Conservation (phyloP, 2,113 vertebrate genomes). For the Forbesichthys agassizii region DNA sequence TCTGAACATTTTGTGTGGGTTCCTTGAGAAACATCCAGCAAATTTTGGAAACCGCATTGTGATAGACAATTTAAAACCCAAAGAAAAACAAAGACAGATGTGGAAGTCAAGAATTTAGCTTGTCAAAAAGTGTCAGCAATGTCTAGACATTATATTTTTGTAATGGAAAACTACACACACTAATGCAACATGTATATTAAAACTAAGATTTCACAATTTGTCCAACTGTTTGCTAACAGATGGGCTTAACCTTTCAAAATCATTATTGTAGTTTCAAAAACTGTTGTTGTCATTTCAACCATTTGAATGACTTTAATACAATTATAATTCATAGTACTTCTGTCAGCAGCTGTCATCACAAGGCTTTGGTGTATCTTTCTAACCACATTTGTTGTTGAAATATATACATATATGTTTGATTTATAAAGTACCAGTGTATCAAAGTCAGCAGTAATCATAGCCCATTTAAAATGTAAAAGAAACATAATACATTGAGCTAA, state of each 20-base stretch:
- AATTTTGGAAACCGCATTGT: conserved; percentile 57
- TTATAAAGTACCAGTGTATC: no score
- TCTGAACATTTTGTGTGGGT: conserved; percentile 60
- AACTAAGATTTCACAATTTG: conserved; percentile 25
- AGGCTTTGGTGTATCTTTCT: conserved; percentile 11
- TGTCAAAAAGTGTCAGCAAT: conserved; percentile 56
- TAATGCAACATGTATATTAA: conserved; percentile 48
- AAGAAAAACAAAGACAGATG: conserved; percentile 75
- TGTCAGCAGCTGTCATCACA: conserved; percentile 48
- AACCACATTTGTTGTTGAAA: conserved; percentile 6
- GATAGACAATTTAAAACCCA: conserved; percentile 67
- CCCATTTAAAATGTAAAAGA: no score
- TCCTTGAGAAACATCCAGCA: conserved; percentile 60
- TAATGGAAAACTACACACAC: conserved; percentile 47
- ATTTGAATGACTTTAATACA: conserved; percentile 1
- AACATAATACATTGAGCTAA: no score
- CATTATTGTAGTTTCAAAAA: neutral
- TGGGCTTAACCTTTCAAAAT: conserved; percentile 4
- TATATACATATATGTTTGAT: no score
- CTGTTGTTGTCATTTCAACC: conserved; percentile 9
- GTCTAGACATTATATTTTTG: conserved; percentile 64
- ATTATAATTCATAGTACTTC: conserved; percentile 13
- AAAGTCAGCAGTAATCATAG: no score
- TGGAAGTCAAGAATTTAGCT: conserved; percentile 62
- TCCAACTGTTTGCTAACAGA: neutral